Evolutionary conservation across 2,113 vertebrate genomes (phyloP).

Genomic region (Silurus glanis): DNA sequence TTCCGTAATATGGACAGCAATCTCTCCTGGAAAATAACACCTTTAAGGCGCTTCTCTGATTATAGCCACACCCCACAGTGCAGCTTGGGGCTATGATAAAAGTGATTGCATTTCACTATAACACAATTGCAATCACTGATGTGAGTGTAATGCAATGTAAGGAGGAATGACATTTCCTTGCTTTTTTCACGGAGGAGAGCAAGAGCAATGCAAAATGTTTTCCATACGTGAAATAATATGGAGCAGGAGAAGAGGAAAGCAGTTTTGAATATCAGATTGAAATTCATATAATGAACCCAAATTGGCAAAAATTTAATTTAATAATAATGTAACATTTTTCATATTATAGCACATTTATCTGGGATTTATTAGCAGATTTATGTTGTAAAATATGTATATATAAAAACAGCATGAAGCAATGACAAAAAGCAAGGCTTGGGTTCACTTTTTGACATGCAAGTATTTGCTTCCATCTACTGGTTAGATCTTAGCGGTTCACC

Average conservation of each 20-base stretch:
- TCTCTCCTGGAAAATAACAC: neutral
- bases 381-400: too few relatives aligned
- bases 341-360: neutral
- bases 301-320: too few relatives aligned
- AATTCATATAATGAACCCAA: neutral
- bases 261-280: neutral
- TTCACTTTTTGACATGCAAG: neutral
- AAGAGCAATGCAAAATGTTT: neutral
- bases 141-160: neutral
- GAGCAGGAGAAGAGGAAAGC: neutral
- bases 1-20: neutral
- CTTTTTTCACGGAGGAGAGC: neutral
- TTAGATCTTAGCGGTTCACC: neutral
- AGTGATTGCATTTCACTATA: neutral
- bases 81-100: neutral
- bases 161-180: neutral
- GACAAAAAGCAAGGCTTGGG: neutral
- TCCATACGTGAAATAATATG: neutral
- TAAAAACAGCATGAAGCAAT: neutral
- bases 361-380: too few relatives aligned
- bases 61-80: neutral
- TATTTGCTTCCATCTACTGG: slow-evolving; percentile 70
- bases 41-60: neutral
- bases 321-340: neutral
- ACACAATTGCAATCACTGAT: neutral